These are phyloP conservation scores for Pseudochirops corinnae DNA, from an alignment of 2,797 vertebrate species.

Conservation along the genomic window DNA sequence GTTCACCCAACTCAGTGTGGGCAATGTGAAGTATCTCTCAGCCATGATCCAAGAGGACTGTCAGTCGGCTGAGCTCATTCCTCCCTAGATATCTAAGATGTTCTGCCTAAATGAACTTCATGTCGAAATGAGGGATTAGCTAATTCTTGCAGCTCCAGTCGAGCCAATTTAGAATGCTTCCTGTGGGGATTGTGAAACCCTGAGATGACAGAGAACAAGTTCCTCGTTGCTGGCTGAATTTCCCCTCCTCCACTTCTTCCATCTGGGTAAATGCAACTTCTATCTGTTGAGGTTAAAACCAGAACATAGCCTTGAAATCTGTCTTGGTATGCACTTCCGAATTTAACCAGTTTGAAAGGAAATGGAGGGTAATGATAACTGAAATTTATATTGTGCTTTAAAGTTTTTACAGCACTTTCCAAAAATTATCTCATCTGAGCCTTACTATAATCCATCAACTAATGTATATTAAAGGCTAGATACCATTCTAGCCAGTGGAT, in stretches of 20 bases:
- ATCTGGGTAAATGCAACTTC: not conserved
- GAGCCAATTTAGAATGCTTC: constrained; percentile 83
- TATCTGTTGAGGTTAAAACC: constrained; percentile 49
- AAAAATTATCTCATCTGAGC: not conserved
- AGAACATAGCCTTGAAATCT: constrained; percentile 38
- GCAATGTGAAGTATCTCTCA: constrained; percentile 50
- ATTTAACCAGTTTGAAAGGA: constrained; percentile 60
- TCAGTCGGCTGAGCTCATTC: constrained; percentile 61
- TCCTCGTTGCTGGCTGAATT: constrained; percentile 67
- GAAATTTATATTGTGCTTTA: constrained; percentile 39
- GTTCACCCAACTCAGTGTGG: not conserved
- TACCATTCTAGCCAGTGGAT: not conserved
- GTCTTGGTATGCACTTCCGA: constrained; percentile 57
- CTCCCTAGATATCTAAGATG: constrained; percentile 74
- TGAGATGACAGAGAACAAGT: constrained; percentile 74
- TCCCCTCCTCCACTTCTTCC: constrained; percentile 47
- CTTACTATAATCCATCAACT: not conserved
- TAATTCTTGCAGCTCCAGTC: constrained; percentile 82
- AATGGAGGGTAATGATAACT: constrained; percentile 21
- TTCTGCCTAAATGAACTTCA: constrained; percentile 78
- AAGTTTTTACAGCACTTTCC: constrained; percentile 53
- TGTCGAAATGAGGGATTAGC: constrained; percentile 83
- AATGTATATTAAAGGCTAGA: not conserved
- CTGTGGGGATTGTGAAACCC: constrained; percentile 79
- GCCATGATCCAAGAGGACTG: not conserved